Conservation (phyloP, 2,797 vertebrate species). For the Sebastes iracundus region DNA sequence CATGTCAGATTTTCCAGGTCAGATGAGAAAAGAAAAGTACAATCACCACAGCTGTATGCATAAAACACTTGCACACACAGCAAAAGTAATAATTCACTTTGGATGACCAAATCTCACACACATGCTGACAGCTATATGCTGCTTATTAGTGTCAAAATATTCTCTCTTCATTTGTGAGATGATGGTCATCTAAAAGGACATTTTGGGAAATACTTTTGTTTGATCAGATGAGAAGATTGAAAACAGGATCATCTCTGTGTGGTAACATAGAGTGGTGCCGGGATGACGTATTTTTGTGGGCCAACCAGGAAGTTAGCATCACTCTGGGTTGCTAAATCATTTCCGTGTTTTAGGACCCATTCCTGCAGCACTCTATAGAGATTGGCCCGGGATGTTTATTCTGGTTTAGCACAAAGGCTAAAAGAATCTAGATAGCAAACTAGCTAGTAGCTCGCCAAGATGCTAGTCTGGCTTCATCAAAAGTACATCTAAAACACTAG, state of each 20-base stretch:
- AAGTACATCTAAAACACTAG: background rate
- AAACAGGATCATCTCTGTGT: background rate
- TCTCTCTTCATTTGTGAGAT: conserved; percentile 21
- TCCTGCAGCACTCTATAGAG: no score
- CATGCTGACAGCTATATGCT: conserved; percentile 1
- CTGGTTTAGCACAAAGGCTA: background rate
- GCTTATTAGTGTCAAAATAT: conserved; percentile 14
- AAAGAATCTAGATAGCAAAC: background rate
- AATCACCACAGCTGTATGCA: conserved; percentile 68
- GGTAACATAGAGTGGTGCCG: background rate
- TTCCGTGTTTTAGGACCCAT: no score
- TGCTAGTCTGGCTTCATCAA: background rate
- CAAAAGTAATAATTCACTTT: conserved; percentile 51
- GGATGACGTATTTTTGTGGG: no score
- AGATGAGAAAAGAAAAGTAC: conserved; percentile 58
- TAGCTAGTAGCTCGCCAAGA: background rate
- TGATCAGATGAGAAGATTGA: conserved; percentile 8
- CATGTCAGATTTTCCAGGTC: conserved; percentile 52
- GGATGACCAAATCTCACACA: conserved; percentile 29
- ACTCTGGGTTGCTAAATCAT: no score
- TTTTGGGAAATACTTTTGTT: conserved; percentile 19
- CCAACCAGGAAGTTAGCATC: no score
- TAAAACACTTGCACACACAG: conserved; percentile 58
- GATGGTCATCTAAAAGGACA: conserved; percentile 28
- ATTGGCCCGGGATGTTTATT: background rate